Evolutionary conservation across 2,113 vertebrate genomes (phyloP), one percentile per base, ranked within the genome.

Genomic region (Indicator maculatus): DNA sequence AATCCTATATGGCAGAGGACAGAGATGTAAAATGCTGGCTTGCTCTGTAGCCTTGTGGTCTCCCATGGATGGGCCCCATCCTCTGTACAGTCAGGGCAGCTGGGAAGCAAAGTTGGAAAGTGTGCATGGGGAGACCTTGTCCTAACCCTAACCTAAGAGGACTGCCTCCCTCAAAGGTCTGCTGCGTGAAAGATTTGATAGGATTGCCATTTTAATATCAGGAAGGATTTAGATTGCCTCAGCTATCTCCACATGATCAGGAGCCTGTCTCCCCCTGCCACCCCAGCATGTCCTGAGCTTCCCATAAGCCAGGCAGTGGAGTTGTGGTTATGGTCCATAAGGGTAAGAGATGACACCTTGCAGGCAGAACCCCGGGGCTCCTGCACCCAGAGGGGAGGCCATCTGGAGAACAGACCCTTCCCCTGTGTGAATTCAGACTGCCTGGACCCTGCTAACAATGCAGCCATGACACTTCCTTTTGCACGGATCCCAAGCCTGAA

Each of bases 211-310:
- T 72, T 79, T 79, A 60, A 3, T 45, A 18, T n/a, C 9, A 16
- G 52, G 41, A 73, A 64, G 50, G 4, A 26, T 28, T 56, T 45
- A 33, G 28, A 11, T 60, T 1, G 0, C 7, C 11, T 60, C 27
- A 56, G 0, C 53, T 30, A 50, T 47, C 28, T 61, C 38, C 24
- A 30, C 6, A 0, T 5, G 27, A 28, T 17, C 27, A 24, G 39
- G 28, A 87, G 16, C 5, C 0, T 15, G 12, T 38, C 59, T 4
- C 11, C 33, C 36, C 24, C 36, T 16, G 17, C 7, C 26, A 4
- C 19, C 19, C 7, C 7, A 4, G 9, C 13, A 2, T 15, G 21
- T 61, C 36, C 36, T 81, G 17, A n/a, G 20, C 33, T 71, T 64
- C 28, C 41, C 1, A 0, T 66, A 45, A 82, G 13, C 15, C 11